Base-by-base conservation (phyloP, 2,888 invertebrate genomes). In the Plusia festucae region DNA sequence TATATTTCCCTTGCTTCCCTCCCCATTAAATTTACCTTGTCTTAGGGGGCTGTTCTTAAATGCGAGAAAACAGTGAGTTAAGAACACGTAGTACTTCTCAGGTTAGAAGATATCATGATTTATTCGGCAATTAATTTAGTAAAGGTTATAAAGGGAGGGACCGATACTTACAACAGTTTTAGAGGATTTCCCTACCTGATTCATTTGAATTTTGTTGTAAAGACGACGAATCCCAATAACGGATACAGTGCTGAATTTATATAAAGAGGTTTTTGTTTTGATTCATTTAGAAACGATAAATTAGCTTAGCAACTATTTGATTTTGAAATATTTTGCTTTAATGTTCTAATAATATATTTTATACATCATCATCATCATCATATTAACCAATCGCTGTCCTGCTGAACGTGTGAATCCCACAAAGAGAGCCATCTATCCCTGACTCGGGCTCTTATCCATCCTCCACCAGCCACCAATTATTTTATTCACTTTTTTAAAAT, bases 101-200 rank as follows among this genome's bases (percentile, higher is more conserved):
- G 60, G 65, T 65, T 54, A 66, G 62, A 27, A 79, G 77, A 79
- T 82, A 79, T 62, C 77, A 82, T 79, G 79, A 79, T 79, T 79
- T 79, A 79, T 79, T 64, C 46, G 70, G 44, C 82, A 79, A 79
- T 79, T 79, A 79, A 79, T 79, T 79, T 73, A 71, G 52, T 79
- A 79, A 70, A 76, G 73, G 82, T 56, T 81, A 68, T 66, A 81
- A 76, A 81, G 82, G 79, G 62, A 52, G 16, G 44, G 54, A 54
- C 65, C 69, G 65, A 82, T 79, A 79, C 82, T 82, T 79, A 76
- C 68, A 79, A 68, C 76, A 69, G 73, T 81, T 81, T 76, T 68
- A 73, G 82, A 60, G 70, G 76, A 70, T 79, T 78, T 62, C 64
- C 55, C 62, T 65, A 55, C 57, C 73, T 68, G 61, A 66, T 46